Evolutionary conservation across 2,888 invertebrate species (phyloP).

Genomic region (Phortica okadai): DNA sequence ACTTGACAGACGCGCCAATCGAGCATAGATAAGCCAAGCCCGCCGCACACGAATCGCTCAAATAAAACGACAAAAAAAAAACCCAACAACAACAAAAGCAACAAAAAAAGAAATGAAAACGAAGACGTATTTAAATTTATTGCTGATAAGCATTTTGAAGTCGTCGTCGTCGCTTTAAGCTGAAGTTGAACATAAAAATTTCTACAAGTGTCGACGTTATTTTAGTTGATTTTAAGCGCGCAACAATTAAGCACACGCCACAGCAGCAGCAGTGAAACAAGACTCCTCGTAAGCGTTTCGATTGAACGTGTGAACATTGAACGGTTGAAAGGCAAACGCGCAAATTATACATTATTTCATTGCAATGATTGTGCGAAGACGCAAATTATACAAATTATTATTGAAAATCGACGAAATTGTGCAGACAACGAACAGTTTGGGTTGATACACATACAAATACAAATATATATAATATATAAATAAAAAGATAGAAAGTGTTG

Average conservation of each 20-base stretch:
- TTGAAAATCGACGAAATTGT: neutral
- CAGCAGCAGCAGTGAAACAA: neutral
- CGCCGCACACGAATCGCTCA: slow-evolving; percentile 14
- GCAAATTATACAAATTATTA: neutral
- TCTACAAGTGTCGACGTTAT: neutral
- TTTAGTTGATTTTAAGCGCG: slow-evolving; percentile 22
- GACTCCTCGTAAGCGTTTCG: neutral
- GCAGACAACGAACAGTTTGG: neutral
- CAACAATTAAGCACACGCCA: slow-evolving; percentile 18
- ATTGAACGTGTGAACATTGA: neutral
- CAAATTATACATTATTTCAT: neutral
- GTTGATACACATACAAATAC: neutral
- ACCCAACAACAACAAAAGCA: neutral
- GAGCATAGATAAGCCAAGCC: slow-evolving; percentile 31
- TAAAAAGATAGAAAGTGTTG: neutral
- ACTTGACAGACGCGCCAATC: neutral
- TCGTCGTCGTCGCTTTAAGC: neutral
- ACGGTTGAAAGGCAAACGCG: neutral
- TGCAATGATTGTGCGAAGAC: slow-evolving; percentile 24
- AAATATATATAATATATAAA: neutral
- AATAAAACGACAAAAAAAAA: slow-evolving; percentile 16
- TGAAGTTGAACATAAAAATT: slow-evolving; percentile 23
- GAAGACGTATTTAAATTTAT: slow-evolving; percentile 1
- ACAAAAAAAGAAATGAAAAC: slow-evolving; percentile 11
- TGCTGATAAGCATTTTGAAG: slow-evolving; percentile 22